A percentile compares a stretch with the other conserved stretches of the same genome.
Conservation (phyloP, 2,113 vertebrate genomes). For the Hucho hucho region DNA sequence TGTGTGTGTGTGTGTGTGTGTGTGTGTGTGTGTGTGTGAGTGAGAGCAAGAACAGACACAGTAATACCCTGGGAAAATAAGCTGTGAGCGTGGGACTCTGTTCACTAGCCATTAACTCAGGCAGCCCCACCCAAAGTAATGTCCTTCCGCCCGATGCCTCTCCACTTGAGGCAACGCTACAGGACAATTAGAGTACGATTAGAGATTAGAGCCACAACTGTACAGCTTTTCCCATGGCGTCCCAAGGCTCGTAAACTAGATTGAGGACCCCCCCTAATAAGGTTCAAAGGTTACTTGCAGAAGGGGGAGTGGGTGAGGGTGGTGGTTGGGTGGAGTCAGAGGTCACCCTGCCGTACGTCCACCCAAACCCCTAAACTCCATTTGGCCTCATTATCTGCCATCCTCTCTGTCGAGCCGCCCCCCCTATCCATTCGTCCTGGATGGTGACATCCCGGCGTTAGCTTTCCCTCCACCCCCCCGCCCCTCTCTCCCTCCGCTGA, state of each 20-base stretch:
- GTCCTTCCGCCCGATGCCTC: not conserved
- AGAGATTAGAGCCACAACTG: conserved; percentile 55
- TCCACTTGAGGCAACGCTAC: conserved; percentile 59
- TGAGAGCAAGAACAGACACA: not conserved
- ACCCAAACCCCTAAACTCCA: not conserved
- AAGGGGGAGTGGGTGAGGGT: too few species aligned
- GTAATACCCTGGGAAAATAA: conserved; percentile 60
- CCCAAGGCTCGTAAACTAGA: conserved; percentile 63
- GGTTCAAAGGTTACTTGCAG: too few species aligned
- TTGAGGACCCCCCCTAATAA: conserved; percentile 42
- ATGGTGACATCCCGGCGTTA: conserved; percentile 45
- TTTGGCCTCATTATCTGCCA: not conserved
- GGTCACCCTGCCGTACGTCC: conserved; percentile 8
- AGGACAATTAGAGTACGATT: conserved; percentile 57
- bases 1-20: conserved; percentile 37
- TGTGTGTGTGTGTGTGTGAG: conserved; percentile 7
- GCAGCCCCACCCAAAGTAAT: conserved; percentile 55
- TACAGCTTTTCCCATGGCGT: conserved; percentile 59
- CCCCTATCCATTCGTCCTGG: conserved; percentile 20
- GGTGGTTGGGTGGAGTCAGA: not conserved
- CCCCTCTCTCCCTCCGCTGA: not conserved
- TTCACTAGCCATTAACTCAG: conserved; percentile 55
- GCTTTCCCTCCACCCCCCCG: conserved; percentile 25
- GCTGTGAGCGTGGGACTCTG: conserved; percentile 58
- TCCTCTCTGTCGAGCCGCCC: not conserved